Evolutionary conservation across 2,888 invertebrate species (phyloP).

Genomic region (Synergus japonicus): DNA sequence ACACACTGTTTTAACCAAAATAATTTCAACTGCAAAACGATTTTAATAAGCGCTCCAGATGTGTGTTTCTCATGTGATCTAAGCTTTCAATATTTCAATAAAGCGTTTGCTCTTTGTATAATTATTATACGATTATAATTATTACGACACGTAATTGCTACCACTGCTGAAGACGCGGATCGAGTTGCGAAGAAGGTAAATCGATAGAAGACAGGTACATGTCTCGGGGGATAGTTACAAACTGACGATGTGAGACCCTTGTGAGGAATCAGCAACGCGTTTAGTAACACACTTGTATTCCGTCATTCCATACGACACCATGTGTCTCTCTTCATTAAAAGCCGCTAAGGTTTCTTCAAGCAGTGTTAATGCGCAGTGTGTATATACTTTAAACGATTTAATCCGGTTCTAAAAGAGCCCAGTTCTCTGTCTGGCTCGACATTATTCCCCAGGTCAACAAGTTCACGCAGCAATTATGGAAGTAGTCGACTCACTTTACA

Average conservation of each 20-base stretch:
- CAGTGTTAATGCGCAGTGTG: conserved; percentile 36
- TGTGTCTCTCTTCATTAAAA: conserved; percentile 67
- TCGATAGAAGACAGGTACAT: conserved; percentile 22
- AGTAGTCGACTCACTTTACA: conserved; percentile 1
- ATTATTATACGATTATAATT: not conserved
- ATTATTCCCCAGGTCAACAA: not conserved
- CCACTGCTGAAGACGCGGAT: not conserved
- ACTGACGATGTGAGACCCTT: conserved; percentile 14
- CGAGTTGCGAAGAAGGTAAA: conserved; percentile 7
- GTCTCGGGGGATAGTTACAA: conserved; percentile 24
- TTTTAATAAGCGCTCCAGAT: no score
- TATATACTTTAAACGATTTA: conserved; percentile 46
- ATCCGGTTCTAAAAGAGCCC: conserved; percentile 38
- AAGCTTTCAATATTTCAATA: not conserved
- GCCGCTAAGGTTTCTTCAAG: conserved; percentile 58
- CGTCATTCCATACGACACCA: conserved; percentile 60
- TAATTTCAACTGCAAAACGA: no score
- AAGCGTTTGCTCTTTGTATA: not conserved
- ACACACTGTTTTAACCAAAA: no score
- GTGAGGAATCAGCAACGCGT: conserved; percentile 56
- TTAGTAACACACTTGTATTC: conserved; percentile 66
- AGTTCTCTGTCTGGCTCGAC: not conserved
- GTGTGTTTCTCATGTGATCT: not conserved
- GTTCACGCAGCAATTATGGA: conserved; percentile 7
- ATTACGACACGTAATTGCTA: not conserved